Evolutionary conservation across 2,797 vertebrate genomes (phyloP).

Genomic region (Danio aesculapii): DNA sequence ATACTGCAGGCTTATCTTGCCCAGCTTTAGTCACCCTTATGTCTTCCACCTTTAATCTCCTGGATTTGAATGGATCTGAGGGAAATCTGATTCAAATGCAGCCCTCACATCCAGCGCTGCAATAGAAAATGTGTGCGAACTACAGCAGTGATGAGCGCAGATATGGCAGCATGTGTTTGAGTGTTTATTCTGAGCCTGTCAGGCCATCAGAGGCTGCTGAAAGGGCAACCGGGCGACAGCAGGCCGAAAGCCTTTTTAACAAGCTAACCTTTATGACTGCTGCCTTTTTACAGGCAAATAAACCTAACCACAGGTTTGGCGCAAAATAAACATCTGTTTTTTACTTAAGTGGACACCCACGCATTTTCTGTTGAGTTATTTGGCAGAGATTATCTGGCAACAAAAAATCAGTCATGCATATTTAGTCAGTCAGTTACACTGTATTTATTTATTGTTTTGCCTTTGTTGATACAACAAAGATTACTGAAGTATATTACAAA

Average conservation of each 20-base stretch:
- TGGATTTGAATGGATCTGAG: conserved; percentile 36
- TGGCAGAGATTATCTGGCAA: background rate
- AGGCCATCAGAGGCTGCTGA: background rate
- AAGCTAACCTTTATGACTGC: conserved; percentile 41
- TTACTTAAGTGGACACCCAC: background rate
- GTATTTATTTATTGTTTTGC: no score
- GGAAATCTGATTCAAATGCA: conserved; percentile 19
- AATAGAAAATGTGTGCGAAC: conserved; percentile 18
- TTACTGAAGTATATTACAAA: no score
- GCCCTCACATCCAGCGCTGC: background rate
- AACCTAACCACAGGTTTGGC: conserved; percentile 18
- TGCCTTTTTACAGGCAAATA: conserved; percentile 44
- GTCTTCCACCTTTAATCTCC: conserved; percentile 40
- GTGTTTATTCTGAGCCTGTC: conserved; percentile 15
- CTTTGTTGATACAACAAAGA: no score
- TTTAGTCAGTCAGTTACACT: background rate
- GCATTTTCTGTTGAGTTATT: background rate
- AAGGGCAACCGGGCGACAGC: conserved; percentile 16
- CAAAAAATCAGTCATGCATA: background rate
- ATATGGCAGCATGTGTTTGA: conserved; percentile 26
- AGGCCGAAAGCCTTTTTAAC: conserved; percentile 48
- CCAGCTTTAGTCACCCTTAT: conserved; percentile 10
- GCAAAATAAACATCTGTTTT: conserved; percentile 41
- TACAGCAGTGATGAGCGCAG: conserved; percentile 26
- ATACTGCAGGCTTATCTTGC: conserved; percentile 38